phyloP scores from a whole-genome alignment of 2,113 vertebrate genomes.

The Eidolon helvum region DNA sequence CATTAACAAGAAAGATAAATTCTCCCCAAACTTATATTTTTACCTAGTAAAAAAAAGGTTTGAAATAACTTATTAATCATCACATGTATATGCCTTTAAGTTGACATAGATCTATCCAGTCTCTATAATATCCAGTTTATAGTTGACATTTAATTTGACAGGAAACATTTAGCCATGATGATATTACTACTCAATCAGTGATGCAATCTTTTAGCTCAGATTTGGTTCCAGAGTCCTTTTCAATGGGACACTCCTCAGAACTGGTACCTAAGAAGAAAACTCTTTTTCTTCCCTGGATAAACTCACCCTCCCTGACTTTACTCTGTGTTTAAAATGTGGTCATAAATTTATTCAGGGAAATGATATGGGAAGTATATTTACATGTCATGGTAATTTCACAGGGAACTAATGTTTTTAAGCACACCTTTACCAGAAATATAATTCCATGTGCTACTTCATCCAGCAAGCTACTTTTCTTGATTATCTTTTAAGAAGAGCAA shows the following conservation, averaged over 20 bases:
- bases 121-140: background rate
- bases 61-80: background rate
- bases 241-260: background rate
- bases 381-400: background rate
- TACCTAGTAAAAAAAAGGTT: background rate
- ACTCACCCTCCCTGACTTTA: background rate
- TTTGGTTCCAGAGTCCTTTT: background rate
- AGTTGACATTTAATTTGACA: background rate
- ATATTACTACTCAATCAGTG: background rate
- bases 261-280: background rate
- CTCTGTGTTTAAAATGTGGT: background rate
- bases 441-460: background rate
- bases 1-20: conserved; percentile 17
- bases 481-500: background rate
- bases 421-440: background rate
- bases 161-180: background rate
- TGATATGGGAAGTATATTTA: background rate
- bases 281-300: background rate
- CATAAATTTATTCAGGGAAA: background rate
- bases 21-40: background rate
- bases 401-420: background rate
- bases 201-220: background rate
- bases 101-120: background rate
- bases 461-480: background rate
- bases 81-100: background rate